phyloP scores from a whole-genome alignment of 2,888 invertebrate species.

The Drosophila cognata region DNA sequence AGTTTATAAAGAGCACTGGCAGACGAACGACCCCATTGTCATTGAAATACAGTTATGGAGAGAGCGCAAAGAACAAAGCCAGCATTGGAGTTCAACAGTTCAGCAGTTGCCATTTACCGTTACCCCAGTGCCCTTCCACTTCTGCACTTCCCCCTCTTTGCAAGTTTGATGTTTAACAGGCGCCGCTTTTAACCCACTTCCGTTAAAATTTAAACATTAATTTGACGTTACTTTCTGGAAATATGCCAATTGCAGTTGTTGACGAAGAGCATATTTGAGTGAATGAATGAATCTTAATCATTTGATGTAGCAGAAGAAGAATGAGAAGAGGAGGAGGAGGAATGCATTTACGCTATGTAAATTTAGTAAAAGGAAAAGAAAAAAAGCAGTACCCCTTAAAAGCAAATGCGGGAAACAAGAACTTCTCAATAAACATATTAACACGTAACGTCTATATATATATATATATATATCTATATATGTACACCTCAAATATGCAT shows the following conservation, averaged over 20 bases:
- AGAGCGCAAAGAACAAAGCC: conserved; percentile 32
- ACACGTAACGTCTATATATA: conserved; percentile 19
- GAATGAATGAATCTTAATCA: conserved; percentile 14
- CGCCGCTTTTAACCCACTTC: conserved; percentile 48
- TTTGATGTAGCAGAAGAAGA: background rate
- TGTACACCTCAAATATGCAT: background rate
- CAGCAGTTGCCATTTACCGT: conserved; percentile 48
- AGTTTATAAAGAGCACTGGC: conserved; percentile 8
- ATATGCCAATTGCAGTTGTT: conserved; percentile 52
- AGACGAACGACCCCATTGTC: conserved; percentile 69
- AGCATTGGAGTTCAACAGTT: conserved; percentile 38
- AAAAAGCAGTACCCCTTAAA: conserved; percentile 3
- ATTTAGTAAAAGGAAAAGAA: conserved; percentile 25
- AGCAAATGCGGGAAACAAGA: conserved; percentile 20
- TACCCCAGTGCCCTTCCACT: conserved; percentile 19
- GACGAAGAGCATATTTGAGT: conserved; percentile 12
- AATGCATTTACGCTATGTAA: conserved; percentile 24
- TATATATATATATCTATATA: background rate
- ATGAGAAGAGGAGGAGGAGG: too few species aligned
- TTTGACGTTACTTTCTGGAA: conserved; percentile 45
- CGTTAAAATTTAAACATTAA: conserved; percentile 47
- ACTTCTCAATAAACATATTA: conserved; percentile 43
- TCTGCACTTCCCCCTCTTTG: background rate
- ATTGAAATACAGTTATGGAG: conserved; percentile 73
- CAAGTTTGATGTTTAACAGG: conserved; percentile 35